Base-by-base conservation (phyloP, 2,888 invertebrate species). In the Automeris io region DNA sequence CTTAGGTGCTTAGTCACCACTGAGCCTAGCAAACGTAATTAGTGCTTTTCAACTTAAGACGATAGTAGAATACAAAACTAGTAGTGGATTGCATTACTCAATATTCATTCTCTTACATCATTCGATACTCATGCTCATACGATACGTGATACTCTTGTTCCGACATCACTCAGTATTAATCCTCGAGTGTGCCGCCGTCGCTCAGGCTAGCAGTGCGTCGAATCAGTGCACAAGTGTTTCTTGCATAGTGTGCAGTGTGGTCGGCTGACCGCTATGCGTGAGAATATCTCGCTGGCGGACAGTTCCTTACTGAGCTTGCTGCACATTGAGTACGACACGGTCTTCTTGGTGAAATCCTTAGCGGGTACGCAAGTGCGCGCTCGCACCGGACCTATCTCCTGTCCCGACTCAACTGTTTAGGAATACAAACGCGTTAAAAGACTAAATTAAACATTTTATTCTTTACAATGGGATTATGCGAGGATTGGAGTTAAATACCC, bases 341-440 rank as follows among this genome's bases (percentile, higher is more conserved):
- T 70, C 61, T 82, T 82, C 73, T 82, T 85, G 44, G 73, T 66
- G 63, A 86, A 85, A 49, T 83, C 81, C 55, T 81, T 85, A 22
- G 80, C 74, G 0, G 85, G 79, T 5, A 86, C 85, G 49, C 86
- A 86, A 0, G 86, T 85, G 19, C 86, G 71, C 1, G 83, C 86
- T 40, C 85, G 77, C 31, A 86, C 82, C 2, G 85, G 83, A 0
- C 86, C 85, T 45, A 85, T 82, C 55, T 85, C 82, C 49, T 80
- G 79, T 0, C 81, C 82, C 16, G 79, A 77, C 46, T 83, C 83
- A 40, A 83, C 85, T 85, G 72, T 19, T n/a, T n/a, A n/a, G 54
- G 47, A 18, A 47, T 18, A 46, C n/a, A 42, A 34, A 41, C 8
- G 35, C 7, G 22, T 36, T 35, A 26, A 41, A 9, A 33, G 13